Percentiles rank a stretch among this genome's conserved stretches.
Evolutionary conservation across 2,113 vertebrate genomes (phyloP).

Genomic region (Budorcas taxicolor): DNA sequence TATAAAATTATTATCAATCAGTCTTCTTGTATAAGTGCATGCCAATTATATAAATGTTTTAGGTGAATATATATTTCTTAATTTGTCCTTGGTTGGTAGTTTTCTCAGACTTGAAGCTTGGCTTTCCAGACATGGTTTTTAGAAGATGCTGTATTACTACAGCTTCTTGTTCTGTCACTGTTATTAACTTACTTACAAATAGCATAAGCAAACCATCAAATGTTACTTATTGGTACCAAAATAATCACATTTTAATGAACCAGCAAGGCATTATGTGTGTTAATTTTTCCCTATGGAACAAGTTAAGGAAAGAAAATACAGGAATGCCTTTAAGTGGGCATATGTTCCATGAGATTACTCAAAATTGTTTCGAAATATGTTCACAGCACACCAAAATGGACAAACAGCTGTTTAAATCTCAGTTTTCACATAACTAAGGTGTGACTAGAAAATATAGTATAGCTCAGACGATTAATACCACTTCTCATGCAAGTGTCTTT

Average conservation of each 20-base stretch:
- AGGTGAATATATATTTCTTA: background rate
- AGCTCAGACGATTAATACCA: background rate
- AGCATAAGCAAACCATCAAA: background rate
- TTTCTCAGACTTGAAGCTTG: background rate
- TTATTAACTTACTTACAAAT: constrained; percentile 34
- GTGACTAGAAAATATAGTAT: background rate
- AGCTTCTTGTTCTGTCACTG: background rate
- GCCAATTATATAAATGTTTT: background rate
- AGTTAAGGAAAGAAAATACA: constrained; percentile 9
- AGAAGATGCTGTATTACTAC: background rate
- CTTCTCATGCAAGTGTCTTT: background rate
- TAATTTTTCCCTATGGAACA: constrained; percentile 42
- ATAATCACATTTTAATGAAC: constrained; percentile 56
- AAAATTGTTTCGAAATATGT: background rate
- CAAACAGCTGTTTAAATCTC: background rate
- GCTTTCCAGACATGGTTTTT: background rate
- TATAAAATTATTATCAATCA: background rate
- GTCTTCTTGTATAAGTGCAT: background rate
- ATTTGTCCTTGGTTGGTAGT: background rate
- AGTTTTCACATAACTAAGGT: background rate
- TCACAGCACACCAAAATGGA: background rate
- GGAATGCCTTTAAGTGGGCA: background rate
- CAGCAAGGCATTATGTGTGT: background rate
- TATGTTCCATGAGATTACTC: background rate
- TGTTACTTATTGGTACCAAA: constrained; percentile 34